A percentile compares a stretch with the other conserved stretches of the same genome.
These are phyloP conservation scores for Drosophila eugracilis DNA, from an alignment of 1,140 invertebrate species.

Conservation along the genomic window DNA sequence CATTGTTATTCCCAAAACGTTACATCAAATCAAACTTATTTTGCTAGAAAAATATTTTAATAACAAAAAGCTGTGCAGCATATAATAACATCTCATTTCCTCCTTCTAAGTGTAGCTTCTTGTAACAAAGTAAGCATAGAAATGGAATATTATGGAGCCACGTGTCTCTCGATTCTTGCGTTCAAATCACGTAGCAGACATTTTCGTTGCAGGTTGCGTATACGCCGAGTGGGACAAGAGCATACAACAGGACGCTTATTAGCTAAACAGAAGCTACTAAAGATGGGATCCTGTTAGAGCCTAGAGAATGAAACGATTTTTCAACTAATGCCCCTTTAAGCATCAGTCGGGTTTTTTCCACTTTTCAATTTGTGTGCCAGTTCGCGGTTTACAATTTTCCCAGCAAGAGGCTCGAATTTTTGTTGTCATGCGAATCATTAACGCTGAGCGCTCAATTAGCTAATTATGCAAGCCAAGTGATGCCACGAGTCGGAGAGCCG, in stretches of 20 bases:
- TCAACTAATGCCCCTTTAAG: conserved; percentile 65
- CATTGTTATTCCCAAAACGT: too few species aligned
- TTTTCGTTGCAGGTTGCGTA: conserved; percentile 74
- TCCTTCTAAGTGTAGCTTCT: not conserved
- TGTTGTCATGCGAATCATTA: conserved; percentile 43
- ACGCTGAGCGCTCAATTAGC: conserved; percentile 62
- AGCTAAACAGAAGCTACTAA: conserved; percentile 16
- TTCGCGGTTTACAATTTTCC: conserved; percentile 14
- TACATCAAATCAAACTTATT: too few species aligned
- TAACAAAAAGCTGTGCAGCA: too few species aligned
- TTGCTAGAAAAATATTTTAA: too few species aligned
- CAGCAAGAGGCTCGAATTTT: conserved; percentile 19
- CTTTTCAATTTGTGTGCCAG: conserved; percentile 33
- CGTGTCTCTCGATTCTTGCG: conserved; percentile 58
- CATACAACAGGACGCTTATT: conserved; percentile 62
- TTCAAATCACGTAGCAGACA: conserved; percentile 79
- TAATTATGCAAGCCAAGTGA: conserved; percentile 55
- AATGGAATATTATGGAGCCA: conserved; percentile 53
- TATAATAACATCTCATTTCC: too few species aligned
- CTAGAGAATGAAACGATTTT: conserved; percentile 16
- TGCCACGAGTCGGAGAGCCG: conserved; percentile 9
- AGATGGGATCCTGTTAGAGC: too few species aligned
- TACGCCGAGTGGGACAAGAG: conserved; percentile 61
- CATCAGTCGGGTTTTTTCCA: conserved; percentile 16
- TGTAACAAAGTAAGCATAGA: conserved; percentile 36